phyloP scores from a whole-genome alignment of 2,113 vertebrate genomes.

The Sylvietta virens region DNA sequence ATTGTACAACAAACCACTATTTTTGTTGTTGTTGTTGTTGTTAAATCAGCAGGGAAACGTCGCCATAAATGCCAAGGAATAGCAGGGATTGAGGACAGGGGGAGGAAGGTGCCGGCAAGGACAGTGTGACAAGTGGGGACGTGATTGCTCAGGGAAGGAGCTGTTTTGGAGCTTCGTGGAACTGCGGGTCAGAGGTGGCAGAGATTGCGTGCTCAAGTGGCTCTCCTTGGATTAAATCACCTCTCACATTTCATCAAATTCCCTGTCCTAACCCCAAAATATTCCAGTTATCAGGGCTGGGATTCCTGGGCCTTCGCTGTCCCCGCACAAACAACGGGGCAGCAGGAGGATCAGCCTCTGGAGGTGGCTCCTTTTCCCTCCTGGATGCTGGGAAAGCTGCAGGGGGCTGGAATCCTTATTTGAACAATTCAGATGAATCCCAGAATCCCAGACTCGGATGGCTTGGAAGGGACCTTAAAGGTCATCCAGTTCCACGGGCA shows the following conservation, averaged over 20 bases:
- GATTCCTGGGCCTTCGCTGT: neutral
- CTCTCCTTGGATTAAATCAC: neutral
- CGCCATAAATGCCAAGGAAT: neutral
- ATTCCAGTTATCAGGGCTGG: neutral
- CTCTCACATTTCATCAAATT: neutral
- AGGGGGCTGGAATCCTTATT: neutral
- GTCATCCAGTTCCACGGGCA: neutral
- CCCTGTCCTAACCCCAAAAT: neutral
- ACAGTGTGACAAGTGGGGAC: neutral
- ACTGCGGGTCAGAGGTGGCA: neutral
- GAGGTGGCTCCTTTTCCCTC: neutral
- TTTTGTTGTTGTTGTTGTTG: too few species aligned
- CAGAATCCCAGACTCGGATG: neutral
- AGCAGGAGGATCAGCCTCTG: neutral
- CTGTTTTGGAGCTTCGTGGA: neutral
- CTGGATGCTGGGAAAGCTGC: neutral
- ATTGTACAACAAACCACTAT: rapidly evolving
- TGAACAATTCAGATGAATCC: rapidly evolving
- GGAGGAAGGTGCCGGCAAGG: neutral
- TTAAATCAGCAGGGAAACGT: neutral
- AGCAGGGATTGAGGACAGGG: neutral
- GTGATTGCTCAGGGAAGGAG: neutral
- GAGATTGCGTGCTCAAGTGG: neutral
- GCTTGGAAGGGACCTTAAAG: too few species aligned
- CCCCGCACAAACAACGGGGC: rapidly evolving